Conservation (phyloP, 2,888 invertebrate genomes). For the Scelioninae gen. 1 region DNA sequence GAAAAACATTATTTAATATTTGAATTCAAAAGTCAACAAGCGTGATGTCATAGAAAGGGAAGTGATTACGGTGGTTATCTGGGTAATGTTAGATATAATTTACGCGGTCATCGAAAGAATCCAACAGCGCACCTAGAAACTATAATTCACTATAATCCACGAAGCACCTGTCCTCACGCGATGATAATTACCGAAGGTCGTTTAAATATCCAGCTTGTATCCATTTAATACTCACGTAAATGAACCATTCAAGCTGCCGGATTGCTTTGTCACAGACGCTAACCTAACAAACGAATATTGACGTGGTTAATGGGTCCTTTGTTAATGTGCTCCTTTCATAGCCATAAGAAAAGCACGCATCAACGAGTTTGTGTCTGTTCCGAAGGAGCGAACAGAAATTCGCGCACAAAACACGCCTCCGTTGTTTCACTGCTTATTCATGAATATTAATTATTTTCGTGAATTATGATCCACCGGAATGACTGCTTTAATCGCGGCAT, state of each 20-base stretch:
- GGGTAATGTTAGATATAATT: slow-evolving; percentile 52
- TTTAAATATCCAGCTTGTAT: slow-evolving; percentile 51
- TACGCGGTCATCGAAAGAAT: slow-evolving; percentile 49
- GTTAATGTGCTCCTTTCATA: slow-evolving; percentile 36
- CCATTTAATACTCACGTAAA: slow-evolving; percentile 56
- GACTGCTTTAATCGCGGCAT: background rate
- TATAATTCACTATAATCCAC: slow-evolving; percentile 57
- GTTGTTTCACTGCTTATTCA: slow-evolving; percentile 19
- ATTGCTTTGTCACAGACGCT: slow-evolving; percentile 35
- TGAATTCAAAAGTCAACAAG: no score
- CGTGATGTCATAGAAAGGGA: no score
- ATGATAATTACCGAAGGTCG: slow-evolving; percentile 62
- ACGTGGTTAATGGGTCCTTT: slow-evolving; percentile 43
- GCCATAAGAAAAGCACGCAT: slow-evolving; percentile 23
- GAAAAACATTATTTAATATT: no score
- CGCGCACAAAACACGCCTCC: background rate
- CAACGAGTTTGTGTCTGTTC: slow-evolving; percentile 30
- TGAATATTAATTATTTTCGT: slow-evolving; percentile 12
- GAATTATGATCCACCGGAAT: no score
- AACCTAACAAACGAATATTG: slow-evolving; percentile 47
- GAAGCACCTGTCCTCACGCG: slow-evolving; percentile 66
- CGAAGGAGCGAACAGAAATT: background rate
- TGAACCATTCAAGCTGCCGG: slow-evolving; percentile 42
- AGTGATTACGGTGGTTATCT: slow-evolving; percentile 51
- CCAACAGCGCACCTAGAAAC: slow-evolving; percentile 50